Evolutionary conservation across 2,888 invertebrate genomes (phyloP).

Genomic region (Calameuta idolon): DNA sequence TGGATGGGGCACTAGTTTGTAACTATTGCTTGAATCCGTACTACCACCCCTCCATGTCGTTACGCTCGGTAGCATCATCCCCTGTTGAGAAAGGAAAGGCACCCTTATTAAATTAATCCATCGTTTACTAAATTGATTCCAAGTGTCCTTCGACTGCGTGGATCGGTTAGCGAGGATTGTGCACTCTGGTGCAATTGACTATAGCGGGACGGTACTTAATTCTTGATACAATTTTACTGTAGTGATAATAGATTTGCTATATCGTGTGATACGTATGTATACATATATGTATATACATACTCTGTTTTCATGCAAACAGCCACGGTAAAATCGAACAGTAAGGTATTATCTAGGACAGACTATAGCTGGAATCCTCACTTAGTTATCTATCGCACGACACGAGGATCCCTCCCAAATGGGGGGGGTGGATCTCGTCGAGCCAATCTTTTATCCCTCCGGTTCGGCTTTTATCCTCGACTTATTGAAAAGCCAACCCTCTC

Average conservation of each 20-base stretch:
- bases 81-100: conserved; percentile 6
- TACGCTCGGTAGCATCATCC: conserved; percentile 16
- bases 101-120: conserved; percentile 60
- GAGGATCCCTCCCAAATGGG: neutral
- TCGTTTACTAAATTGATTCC: conserved; percentile 49
- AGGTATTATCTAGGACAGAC: neutral
- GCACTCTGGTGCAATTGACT: neutral
- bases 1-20: conserved; percentile 42
- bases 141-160: neutral
- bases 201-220: neutral
- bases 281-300: neutral
- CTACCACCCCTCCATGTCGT: conserved; percentile 26
- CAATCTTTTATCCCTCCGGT: conserved; percentile 20
- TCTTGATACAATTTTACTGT: neutral
- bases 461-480: conserved; percentile 23
- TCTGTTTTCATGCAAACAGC: no score
- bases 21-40: conserved; percentile 50
- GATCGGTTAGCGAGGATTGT: neutral
- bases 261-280: no score
- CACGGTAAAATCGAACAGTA: no score
- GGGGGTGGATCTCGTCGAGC: conserved; percentile 12
- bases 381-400: neutral
- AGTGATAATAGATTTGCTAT: neutral
- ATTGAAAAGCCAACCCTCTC: conserved; percentile 22
- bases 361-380: neutral